These are phyloP conservation scores for Trichopria drosophilae DNA, from an alignment of 2,888 invertebrate species.

Conservation along the genomic window DNA sequence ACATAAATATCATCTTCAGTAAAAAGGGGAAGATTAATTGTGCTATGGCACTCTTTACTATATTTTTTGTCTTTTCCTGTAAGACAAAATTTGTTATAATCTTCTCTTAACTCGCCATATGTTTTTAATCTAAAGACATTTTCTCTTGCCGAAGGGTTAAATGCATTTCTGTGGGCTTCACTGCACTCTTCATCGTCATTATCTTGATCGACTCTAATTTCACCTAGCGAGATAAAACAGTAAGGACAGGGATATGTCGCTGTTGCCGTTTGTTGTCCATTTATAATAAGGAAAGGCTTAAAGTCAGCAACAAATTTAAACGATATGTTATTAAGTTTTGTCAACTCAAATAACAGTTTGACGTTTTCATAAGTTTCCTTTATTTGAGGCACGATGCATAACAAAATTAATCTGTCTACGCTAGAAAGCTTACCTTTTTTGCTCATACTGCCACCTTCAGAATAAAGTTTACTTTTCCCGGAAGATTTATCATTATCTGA, in stretches of 20 bases:
- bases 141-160: neutral
- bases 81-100: neutral
- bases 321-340: neutral
- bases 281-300: no score
- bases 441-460: no score
- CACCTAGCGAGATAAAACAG: no score
- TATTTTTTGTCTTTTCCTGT: neutral
- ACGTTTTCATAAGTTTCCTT: neutral
- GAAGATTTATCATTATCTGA: neutral
- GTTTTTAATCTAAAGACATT: neutral
- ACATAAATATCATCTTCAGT: neutral
- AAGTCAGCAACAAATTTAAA: no score
- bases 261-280: no score
- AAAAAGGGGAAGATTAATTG: neutral
- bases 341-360: slow-evolving; percentile 2
- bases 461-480: slow-evolving; percentile 3
- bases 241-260: no score
- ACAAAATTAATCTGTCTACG: slow-evolving; percentile 6
- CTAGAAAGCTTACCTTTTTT: slow-evolving; percentile 4
- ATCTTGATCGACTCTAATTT: no score
- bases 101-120: neutral
- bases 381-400: slow-evolving; percentile 9
- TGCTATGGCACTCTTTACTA: neutral
- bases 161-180: neutral
- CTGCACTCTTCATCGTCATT: neutral